phyloP scores from a whole-genome alignment of 2,888 invertebrate species.

The Ormyrus nitidulus region DNA sequence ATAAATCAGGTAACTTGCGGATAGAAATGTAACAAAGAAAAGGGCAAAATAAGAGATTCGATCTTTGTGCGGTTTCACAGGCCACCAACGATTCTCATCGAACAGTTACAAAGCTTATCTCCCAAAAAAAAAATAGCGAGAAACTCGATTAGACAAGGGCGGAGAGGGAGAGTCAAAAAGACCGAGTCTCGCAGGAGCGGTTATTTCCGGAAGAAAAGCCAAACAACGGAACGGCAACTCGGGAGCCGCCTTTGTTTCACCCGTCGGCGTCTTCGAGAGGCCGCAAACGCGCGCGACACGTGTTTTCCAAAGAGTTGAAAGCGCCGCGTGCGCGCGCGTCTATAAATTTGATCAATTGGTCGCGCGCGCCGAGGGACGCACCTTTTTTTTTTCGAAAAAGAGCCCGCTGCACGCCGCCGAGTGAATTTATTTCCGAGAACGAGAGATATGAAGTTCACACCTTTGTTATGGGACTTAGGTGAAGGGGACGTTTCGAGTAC shows the following conservation, averaged over 20 bases:
- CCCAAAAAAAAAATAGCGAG: too few species aligned
- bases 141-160: too few species aligned
- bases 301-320: conserved; percentile 33
- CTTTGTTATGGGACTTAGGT: conserved; percentile 19
- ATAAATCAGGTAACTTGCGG: not conserved
- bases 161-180: conserved; percentile 19
- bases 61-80: not conserved
- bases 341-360: conserved; percentile 44
- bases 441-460: conserved; percentile 20
- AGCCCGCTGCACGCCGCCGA: not conserved
- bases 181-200: conserved; percentile 6
- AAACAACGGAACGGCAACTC: conserved; percentile 10
- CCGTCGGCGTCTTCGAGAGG: conserved; percentile 25
- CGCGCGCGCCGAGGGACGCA: not conserved
- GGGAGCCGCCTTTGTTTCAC: conserved; percentile 31
- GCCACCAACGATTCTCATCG: not conserved
- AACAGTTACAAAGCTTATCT: not conserved
- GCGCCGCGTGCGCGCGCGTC: conserved; percentile 1
- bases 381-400: conserved; percentile 17
- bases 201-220: conserved; percentile 39
- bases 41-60: not conserved
- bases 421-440: conserved; percentile 21
- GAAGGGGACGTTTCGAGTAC: conserved; percentile 15
- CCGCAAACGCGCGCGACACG: not conserved
- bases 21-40: not conserved